Percentiles rank a stretch among this genome's conserved stretches.
Evolutionary conservation across 92 coral and sea anemone species (phyloP).

Genomic region (Ricordea florida): DNA sequence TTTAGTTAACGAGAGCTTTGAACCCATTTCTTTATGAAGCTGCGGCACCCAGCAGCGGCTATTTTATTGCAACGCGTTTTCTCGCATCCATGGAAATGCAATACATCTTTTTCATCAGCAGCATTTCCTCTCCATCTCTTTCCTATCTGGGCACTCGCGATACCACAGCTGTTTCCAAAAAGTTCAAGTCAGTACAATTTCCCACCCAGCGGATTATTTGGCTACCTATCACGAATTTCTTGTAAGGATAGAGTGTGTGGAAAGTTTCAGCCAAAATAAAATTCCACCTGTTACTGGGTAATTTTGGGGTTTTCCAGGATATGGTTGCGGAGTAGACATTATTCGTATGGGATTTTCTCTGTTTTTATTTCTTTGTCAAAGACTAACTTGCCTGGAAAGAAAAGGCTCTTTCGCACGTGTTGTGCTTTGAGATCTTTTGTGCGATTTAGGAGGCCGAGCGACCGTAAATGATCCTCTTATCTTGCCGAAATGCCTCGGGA

Average conservation of each 20-base stretch:
- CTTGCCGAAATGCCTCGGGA: slow-evolving; percentile 83
- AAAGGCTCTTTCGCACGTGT: slow-evolving; percentile 43
- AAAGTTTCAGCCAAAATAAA: slow-evolving; percentile 33
- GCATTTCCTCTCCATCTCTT: slow-evolving; percentile 39
- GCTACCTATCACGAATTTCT: slow-evolving; percentile 34
- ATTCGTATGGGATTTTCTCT: too few relatives aligned
- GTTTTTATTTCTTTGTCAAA: neutral
- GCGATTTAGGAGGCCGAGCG: slow-evolving; percentile 59
- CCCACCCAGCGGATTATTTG: slow-evolving; percentile 31
- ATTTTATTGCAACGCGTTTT: neutral
- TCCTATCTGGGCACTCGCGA: slow-evolving; percentile 4
- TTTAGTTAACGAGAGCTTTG: neutral
- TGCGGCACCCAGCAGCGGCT: slow-evolving; percentile 1
- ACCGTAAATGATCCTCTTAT: slow-evolving; percentile 55
- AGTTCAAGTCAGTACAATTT: slow-evolving; percentile 9
- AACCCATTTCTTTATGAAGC: neutral
- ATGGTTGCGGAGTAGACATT: too few relatives aligned
- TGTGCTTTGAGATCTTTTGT: slow-evolving; percentile 56
- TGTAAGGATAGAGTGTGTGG: slow-evolving; percentile 23
- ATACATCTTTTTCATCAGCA: slow-evolving; percentile 43
- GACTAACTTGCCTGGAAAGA: slow-evolving; percentile 59
- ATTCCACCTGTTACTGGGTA: slow-evolving; percentile 23
- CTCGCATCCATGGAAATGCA: slow-evolving; percentile 42
- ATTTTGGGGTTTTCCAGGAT: neutral
- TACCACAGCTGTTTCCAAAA: slow-evolving; percentile 46